Percentiles rank a stretch among this genome's conserved stretches.
Conservation (phyloP, 2,888 invertebrate genomes). For the Tanaodytes sp. region DNA sequence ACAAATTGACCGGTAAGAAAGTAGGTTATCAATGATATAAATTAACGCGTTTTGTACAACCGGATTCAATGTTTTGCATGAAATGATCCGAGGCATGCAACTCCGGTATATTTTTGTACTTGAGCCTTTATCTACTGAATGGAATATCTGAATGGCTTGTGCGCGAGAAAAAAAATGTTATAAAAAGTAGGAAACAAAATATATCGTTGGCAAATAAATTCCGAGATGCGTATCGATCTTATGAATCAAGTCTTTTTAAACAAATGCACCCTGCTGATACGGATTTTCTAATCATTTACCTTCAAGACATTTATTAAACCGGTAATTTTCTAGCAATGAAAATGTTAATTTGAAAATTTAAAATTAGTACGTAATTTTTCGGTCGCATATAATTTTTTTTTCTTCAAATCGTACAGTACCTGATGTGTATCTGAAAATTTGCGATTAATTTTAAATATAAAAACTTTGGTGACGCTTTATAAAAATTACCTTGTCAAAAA, state of each 20-base stretch:
- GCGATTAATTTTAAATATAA: too few relatives aligned
- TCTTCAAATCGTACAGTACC: too few relatives aligned
- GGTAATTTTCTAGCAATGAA: too few relatives aligned
- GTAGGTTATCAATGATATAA: constrained; percentile 52
- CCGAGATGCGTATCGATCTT: neutral
- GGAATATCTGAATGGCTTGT: constrained; percentile 1
- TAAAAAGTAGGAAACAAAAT: neutral
- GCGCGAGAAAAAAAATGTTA: neutral
- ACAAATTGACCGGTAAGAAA: constrained; percentile 47
- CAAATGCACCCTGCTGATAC: neutral
- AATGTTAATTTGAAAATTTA: too few relatives aligned
- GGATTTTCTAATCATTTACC: too few relatives aligned
- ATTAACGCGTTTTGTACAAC: constrained; percentile 40
- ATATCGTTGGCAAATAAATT: neutral
- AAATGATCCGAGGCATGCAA: constrained; percentile 50
- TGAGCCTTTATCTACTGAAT: constrained; percentile 28
- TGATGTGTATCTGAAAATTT: too few relatives aligned
- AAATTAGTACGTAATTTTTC: too few relatives aligned
- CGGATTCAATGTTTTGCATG: constrained; percentile 45
- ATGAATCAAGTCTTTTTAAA: neutral
- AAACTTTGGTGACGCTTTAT: too few relatives aligned
- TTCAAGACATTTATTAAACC: too few relatives aligned
- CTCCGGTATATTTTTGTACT: constrained; percentile 34
- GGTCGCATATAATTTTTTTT: too few relatives aligned
- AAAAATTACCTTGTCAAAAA: too few relatives aligned